Percentiles rank a stretch among this genome's conserved stretches.
Evolutionary conservation across 2,888 invertebrate species (phyloP).

Genomic region (Busseola fusca): DNA sequence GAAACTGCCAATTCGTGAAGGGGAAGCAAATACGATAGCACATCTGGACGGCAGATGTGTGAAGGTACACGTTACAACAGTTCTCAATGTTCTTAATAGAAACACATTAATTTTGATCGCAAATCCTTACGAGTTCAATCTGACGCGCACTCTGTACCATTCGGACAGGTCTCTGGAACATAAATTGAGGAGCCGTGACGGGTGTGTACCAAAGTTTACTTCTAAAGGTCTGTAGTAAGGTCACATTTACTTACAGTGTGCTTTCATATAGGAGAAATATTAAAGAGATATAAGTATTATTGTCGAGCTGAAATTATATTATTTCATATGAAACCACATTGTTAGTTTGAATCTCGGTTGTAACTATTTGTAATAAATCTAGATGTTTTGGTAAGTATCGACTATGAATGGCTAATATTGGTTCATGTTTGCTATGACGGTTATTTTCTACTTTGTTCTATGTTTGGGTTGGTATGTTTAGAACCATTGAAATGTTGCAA

Average conservation of each 20-base stretch:
- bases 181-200: conserved; percentile 86
- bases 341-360: conserved; percentile 55
- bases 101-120: conserved; percentile 87
- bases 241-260: conserved; percentile 52
- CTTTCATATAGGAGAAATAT: conserved; percentile 38
- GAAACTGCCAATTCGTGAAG: conserved; percentile 86
- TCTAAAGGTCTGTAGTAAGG: conserved; percentile 64
- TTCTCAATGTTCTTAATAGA: conserved; percentile 84
- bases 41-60: conserved; percentile 88
- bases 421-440: conserved; percentile 64
- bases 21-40: conserved; percentile 83
- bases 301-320: background rate
- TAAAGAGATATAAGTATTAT: background rate
- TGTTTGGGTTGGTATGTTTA: conserved; percentile 63
- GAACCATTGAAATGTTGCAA: conserved; percentile 63
- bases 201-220: conserved; percentile 73
- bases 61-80: conserved; percentile 88
- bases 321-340: conserved; percentile 59
- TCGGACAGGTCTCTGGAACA: conserved; percentile 92
- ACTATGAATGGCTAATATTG: conserved; percentile 59
- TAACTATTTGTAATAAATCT: conserved; percentile 64
- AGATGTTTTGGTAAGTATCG: conserved; percentile 60
- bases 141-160: conserved; percentile 95
- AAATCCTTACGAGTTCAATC: conserved; percentile 94
- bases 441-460: conserved; percentile 65